phyloP scores from a whole-genome alignment of 2,888 invertebrate genomes.

The Coremacera marginata region DNA sequence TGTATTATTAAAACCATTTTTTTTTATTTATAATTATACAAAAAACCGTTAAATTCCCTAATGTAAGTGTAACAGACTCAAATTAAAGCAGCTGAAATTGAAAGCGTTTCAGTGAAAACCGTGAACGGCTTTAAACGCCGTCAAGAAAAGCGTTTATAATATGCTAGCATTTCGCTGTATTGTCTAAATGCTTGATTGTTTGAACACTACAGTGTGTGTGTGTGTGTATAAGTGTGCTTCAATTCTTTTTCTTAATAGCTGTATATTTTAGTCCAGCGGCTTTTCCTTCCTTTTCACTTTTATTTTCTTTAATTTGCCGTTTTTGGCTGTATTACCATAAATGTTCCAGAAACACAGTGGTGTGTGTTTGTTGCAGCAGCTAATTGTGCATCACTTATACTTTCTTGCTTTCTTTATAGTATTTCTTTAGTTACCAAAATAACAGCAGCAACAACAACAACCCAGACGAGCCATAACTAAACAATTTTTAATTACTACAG shows the following conservation, averaged over 20 bases:
- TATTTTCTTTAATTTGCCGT: background rate
- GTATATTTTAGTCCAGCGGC: background rate
- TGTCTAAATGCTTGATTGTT: background rate
- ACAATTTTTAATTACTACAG: background rate
- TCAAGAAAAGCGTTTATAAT: no score
- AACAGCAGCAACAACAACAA: slow-evolving; percentile 7
- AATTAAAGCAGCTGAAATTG: no score
- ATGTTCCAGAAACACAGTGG: background rate
- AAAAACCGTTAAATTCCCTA: no score
- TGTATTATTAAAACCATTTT: no score
- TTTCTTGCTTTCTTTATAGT: background rate
- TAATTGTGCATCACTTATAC: background rate
- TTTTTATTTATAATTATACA: no score
- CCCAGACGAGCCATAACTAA: background rate
- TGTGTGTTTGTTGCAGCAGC: background rate
- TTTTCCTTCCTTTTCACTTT: background rate
- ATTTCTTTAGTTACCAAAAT: background rate
- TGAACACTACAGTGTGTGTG: background rate
- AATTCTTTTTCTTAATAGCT: background rate
- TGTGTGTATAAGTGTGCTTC: background rate
- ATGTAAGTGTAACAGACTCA: no score
- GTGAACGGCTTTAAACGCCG: no score
- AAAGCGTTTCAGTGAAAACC: no score
- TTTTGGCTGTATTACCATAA: no score
- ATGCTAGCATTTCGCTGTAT: no score